These are phyloP conservation scores for Macrophya alboannulata DNA, from an alignment of 2,888 invertebrate species.

Conservation along the genomic window DNA sequence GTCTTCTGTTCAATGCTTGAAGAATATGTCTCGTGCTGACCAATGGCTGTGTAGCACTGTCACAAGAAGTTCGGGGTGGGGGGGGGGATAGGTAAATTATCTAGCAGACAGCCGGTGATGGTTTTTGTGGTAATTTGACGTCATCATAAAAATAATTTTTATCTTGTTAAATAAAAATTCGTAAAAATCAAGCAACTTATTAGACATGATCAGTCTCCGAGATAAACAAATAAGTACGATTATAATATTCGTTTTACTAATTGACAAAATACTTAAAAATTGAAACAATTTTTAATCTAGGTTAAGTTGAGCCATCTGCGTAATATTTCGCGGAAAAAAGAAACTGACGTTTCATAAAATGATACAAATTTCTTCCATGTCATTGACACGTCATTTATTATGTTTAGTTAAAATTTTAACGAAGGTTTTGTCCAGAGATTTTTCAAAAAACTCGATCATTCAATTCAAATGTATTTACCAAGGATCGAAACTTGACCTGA, in stretches of 20 bases:
- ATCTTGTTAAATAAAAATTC: slow-evolving; percentile 35
- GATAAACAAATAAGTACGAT: slow-evolving; percentile 88
- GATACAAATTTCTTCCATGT: slow-evolving; percentile 58
- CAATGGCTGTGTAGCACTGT: not conserved
- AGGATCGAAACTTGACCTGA: not conserved
- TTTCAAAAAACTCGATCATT: not conserved
- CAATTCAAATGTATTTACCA: not conserved
- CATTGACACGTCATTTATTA: slow-evolving; percentile 32
- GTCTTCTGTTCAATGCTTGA: not conserved
- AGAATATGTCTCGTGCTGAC: not conserved
- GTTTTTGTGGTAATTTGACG: slow-evolving; percentile 35
- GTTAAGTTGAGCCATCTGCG: slow-evolving; percentile 36
- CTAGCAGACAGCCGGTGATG: slow-evolving; percentile 50
- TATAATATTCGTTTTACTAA: slow-evolving; percentile 20
- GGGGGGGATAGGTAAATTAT: not conserved
- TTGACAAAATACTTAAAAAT: not conserved
- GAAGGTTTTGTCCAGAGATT: not conserved
- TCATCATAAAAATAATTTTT: slow-evolving; percentile 40
- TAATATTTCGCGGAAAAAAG: slow-evolving; percentile 27
- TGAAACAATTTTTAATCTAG: slow-evolving; percentile 26
- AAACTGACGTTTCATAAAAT: slow-evolving; percentile 58
- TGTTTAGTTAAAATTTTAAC: slow-evolving; percentile 3
- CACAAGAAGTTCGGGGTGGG: not conserved
- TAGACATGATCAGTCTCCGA: slow-evolving; percentile 85
- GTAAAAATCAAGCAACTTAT: slow-evolving; percentile 2